Percentiles rank a stretch among this genome's conserved stretches.
Conservation (phyloP, 2,113 vertebrate species). For the Lagopus leucura region DNA sequence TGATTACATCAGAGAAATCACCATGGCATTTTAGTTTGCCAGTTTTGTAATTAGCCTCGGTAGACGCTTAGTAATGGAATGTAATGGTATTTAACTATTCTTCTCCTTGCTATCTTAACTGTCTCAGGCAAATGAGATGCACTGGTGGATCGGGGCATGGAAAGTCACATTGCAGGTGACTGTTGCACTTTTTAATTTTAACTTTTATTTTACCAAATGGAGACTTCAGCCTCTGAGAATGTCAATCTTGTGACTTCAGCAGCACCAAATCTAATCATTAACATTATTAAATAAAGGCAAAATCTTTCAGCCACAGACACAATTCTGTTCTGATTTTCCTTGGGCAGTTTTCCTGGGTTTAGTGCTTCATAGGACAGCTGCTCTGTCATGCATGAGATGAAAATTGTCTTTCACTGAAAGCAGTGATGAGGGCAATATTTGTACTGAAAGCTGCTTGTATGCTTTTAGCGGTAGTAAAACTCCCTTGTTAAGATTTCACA, state of each 20-base stretch:
- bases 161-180: not conserved
- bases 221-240: not conserved
- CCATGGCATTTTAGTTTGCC: slow-evolving; percentile 1
- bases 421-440: not conserved
- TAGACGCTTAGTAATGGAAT: slow-evolving; percentile 11
- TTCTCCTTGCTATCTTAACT: not conserved
- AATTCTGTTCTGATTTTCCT: not conserved
- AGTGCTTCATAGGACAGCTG: not conserved
- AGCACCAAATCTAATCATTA: not conserved
- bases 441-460: not conserved
- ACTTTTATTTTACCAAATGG: not conserved
- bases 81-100: not conserved
- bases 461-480: not conserved
- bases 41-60: not conserved
- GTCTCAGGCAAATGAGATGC: not conserved
- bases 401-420: not conserved
- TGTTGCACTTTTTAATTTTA: not conserved
- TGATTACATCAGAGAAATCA: slow-evolving; percentile 31
- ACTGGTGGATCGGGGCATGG: not conserved
- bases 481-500: not conserved
- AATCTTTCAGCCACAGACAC: not conserved
- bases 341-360: not conserved
- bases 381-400: not conserved
- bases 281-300: not conserved
- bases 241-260: not conserved